Conservation (phyloP, 2,888 invertebrate species). For the Priocnemis perturbator region DNA sequence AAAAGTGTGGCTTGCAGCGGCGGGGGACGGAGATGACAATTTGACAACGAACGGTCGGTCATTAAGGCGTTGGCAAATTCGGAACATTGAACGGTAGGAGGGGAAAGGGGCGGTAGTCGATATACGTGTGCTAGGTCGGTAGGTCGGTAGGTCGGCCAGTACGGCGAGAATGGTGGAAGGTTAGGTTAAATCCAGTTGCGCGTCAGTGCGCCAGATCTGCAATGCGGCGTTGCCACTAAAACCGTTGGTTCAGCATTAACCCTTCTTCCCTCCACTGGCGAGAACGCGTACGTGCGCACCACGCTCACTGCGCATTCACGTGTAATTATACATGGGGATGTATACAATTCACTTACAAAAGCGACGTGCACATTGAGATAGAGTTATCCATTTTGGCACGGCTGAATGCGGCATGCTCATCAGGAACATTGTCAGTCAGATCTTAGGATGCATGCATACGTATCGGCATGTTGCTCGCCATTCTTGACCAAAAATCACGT, state of each 20-base stretch:
- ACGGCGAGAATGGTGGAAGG: slow-evolving; percentile 36
- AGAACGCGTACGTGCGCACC: slow-evolving; percentile 21
- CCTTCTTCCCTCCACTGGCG: slow-evolving; percentile 30
- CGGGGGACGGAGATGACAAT: neutral
- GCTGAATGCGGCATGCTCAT: neutral
- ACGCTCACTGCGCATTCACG: slow-evolving; percentile 5
- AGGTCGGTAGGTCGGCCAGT: slow-evolving; percentile 44
- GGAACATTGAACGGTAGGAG: neutral
- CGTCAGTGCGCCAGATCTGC: slow-evolving; percentile 72
- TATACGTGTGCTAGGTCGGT: slow-evolving; percentile 8
- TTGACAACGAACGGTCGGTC: slow-evolving; percentile 1
- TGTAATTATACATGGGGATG: neutral
- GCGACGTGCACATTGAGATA: slow-evolving; percentile 17
- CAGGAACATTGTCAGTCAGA: no score
- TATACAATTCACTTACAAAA: neutral
- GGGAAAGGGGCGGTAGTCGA: slow-evolving; percentile 5
- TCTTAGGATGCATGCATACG: no score
- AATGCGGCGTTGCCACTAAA: slow-evolving; percentile 73
- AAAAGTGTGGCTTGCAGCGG: no score
- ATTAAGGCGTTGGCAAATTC: neutral
- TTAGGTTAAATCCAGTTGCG: slow-evolving; percentile 61
- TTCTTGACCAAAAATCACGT: no score
- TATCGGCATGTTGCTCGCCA: no score
- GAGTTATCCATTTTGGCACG: neutral
- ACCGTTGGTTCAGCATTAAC: slow-evolving; percentile 61